Evolutionary conservation across 2,797 vertebrate species (phyloP).

Genomic region (Tiaroga cobitis): DNA sequence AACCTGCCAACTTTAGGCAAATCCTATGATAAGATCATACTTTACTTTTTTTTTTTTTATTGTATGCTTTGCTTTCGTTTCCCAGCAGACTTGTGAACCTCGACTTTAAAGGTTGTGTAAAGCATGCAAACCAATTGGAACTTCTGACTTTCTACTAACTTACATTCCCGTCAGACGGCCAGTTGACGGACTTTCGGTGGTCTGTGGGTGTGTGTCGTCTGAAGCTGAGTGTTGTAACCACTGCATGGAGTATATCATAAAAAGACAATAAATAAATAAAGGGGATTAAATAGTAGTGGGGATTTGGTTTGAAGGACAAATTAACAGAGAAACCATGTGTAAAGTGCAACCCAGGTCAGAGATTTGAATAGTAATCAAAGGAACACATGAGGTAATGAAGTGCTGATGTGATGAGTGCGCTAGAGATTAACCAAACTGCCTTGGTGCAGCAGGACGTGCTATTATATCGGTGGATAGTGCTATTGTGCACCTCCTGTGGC

Average conservation of each 20-base stretch:
- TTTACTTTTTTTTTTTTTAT: background rate
- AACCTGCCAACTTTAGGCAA: background rate
- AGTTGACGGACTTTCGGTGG: background rate
- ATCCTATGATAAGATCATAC: background rate
- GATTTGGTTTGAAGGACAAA: constrained; percentile 47
- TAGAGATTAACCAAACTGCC: constrained; percentile 71
- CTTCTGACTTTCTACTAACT: background rate
- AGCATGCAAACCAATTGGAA: background rate
- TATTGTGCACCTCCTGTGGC: constrained; percentile 72
- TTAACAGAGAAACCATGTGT: constrained; percentile 61
- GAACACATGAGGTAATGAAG: constrained; percentile 70
- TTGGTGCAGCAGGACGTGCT: constrained; percentile 70
- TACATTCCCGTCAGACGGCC: background rate
- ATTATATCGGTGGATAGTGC: constrained; percentile 74
- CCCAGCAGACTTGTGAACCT: background rate
- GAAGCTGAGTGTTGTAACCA: background rate
- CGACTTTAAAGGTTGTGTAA: background rate
- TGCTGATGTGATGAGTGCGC: constrained; percentile 76
- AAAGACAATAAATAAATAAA: constrained; percentile 24
- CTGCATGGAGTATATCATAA: background rate
- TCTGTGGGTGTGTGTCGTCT: background rate
- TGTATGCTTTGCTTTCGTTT: background rate
- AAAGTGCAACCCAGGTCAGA: constrained; percentile 60
- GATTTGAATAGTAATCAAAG: constrained; percentile 73
- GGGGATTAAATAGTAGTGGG: background rate